Base-by-base conservation (phyloP, 2,888 invertebrate genomes). In the Pimpla rufipes region DNA sequence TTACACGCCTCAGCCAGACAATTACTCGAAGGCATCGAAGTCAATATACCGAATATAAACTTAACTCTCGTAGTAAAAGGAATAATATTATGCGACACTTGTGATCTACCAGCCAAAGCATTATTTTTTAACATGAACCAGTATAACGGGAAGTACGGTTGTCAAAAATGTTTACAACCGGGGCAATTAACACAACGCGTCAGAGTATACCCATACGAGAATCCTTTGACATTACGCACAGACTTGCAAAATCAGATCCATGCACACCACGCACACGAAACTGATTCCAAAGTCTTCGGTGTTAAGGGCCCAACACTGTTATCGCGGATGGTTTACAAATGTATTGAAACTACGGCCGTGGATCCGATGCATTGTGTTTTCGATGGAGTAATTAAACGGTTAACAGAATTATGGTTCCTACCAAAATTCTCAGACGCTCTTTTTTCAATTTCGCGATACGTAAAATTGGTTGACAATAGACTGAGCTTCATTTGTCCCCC, bases 321-420 rank as follows among this genome's bases (percentile, higher is more conserved):
- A 8, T 40, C 52, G 13, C 29, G 57, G n/a, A 73, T 84, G 7
- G 71, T 79, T n/a, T 67, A 64, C 21, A 70, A 88, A 73, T 82
- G 75, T 62, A 79, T 85, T 21, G n/a, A 52, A 21, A 80, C 85
- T 0, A 85, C 81, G 4, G 78, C 76, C 1, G 55, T 85, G 3
- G 85, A 87, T 68, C 57, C 66, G 1, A 85, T 88, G 79, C 86
- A 88, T 55, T 85, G 84, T 52, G 71, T 85, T 37, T 86, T 76
- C 74, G 70, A 84, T 18, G 81, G 85, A 5, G 81, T 86, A 10
- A 66, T 79, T 3, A 83, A 84, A 71, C 80, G 75, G 29, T 23
- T 84, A 7, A 52, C 86, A 40, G 29, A 5, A 18, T 71, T 86
- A 37, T 85, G 79, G 82, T 86, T 87, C 42, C 10, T 11, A 29